Percentiles rank a stretch among this genome's conserved stretches.
Evolutionary conservation across 2,888 invertebrate genomes (phyloP).

Genomic region (Dendrolimus houi): DNA sequence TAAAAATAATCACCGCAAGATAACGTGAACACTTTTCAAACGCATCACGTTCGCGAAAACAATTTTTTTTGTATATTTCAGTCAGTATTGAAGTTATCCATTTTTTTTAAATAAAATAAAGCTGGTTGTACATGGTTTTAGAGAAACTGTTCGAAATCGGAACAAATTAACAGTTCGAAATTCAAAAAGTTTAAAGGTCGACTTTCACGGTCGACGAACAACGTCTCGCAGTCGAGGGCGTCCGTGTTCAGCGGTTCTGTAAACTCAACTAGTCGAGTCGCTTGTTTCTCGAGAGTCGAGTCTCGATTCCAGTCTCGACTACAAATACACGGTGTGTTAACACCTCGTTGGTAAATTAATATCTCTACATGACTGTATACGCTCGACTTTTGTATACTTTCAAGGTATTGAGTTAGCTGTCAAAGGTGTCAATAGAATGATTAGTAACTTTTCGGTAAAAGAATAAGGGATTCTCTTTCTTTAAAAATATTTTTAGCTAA

Average conservation of each 20-base stretch:
- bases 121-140: too few relatives aligned
- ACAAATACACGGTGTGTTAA: constrained; percentile 16
- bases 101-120: too few relatives aligned
- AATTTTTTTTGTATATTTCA: too few relatives aligned
- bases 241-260: constrained; percentile 36
- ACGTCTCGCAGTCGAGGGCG: constrained; percentile 22
- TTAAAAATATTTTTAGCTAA: too few relatives aligned
- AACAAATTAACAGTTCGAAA: too few relatives aligned
- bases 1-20: constrained; percentile 8
- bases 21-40: not conserved
- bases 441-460: not conserved
- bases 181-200: constrained; percentile 25
- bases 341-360: constrained; percentile 8
- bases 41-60: too few relatives aligned
- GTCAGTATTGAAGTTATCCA: too few relatives aligned
- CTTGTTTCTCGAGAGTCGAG: constrained; percentile 7
- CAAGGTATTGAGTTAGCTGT: not conserved
- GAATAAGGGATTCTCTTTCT: not conserved
- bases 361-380: constrained; percentile 3
- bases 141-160: too few relatives aligned
- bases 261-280: constrained; percentile 37
- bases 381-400: not conserved
- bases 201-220: constrained; percentile 16
- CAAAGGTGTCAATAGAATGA: not conserved
- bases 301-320: constrained; percentile 6